Evolutionary conservation across 2,113 vertebrate genomes (phyloP), one percentile per base, ranked within the genome.

Genomic region (Archocentrus centrarchus): DNA sequence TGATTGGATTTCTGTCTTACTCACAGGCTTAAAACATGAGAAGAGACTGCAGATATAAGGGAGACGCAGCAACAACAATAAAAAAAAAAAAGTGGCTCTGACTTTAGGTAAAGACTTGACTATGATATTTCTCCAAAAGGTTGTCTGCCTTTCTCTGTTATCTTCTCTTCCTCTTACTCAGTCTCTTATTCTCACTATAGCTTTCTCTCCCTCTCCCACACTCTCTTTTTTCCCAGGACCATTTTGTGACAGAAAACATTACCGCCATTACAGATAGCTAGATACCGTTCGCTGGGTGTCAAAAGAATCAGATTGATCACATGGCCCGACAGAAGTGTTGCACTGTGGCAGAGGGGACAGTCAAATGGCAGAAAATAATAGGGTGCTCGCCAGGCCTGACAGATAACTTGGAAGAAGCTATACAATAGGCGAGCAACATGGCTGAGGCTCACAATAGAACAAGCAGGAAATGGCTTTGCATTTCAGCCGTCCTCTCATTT

Each of bases 311-410:
- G 91, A 95, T 83, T 93, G 94, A 94, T 94, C 92, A 91, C 86
- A 89, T 88, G 84, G 93, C 75, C 84, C 78, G 68, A 77, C 84
- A 86, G 89, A 85, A 93, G 86, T 90, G 92, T 91, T 89, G 88
- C 85, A 81, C 86, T 41, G 79, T 86, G 91, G 93, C 86, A 80
- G 91, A 68, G 85, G 91, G 93, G 89, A 91, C 90, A 93, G 93
- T 94, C 86, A 93, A 95, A 94, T 93, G 91, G 94, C 87, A 91
- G 88, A 88, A 93, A 94, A 94, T 95, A 95, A 95, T 94, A 91
- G 94, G 93, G 83, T 89, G 77, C 91, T 91, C 79, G 77, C 86
- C 60, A 64, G 88, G 85, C 86, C 88, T 95, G 95, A 95, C 94
- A 93, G 94, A 94, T 95, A 94, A 92, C 91, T 91, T 80, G 79